A percentile compares a stretch with the other conserved stretches of the same genome.
Conservation (phyloP, 2,888 invertebrate genomes). For the Conistra vaccinii region DNA sequence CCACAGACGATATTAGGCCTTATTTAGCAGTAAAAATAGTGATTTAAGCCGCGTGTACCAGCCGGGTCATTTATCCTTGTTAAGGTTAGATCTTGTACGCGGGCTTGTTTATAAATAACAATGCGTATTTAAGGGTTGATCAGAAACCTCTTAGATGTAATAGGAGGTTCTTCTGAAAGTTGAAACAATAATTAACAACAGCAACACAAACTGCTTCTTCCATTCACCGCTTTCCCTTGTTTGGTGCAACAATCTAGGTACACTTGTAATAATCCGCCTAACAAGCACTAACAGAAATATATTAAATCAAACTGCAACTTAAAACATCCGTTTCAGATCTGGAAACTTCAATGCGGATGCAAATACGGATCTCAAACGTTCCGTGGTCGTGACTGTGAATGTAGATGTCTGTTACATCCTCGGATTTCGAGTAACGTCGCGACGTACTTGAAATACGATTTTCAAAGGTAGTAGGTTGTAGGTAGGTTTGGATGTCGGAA, state of each 20-base stretch:
- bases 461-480: slow-evolving; percentile 30
- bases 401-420: slow-evolving; percentile 50
- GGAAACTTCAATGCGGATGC: slow-evolving; percentile 56
- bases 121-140: background rate
- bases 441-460: slow-evolving; percentile 55
- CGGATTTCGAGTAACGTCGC: slow-evolving; percentile 49
- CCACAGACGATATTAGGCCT: too few relatives aligned
- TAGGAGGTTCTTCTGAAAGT: background rate
- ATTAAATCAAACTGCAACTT: slow-evolving; percentile 55
- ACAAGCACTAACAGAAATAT: slow-evolving; percentile 23
- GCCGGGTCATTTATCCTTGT: too few relatives aligned
- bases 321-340: slow-evolving; percentile 55
- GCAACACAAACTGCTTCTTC: background rate
- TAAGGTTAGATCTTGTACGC: background rate
- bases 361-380: slow-evolving; percentile 60
- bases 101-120: background rate
- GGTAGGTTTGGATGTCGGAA: slow-evolving; percentile 19
- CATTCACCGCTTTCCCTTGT: background rate
- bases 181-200: background rate
- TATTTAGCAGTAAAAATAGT: too few relatives aligned
- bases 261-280: background rate
- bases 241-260: background rate
- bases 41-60: too few relatives aligned
- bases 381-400: slow-evolving; percentile 63
- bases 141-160: too few relatives aligned